Evolutionary conservation across 2,797 vertebrate species (phyloP).

Genomic region (Pyrrhura leucotis): DNA sequence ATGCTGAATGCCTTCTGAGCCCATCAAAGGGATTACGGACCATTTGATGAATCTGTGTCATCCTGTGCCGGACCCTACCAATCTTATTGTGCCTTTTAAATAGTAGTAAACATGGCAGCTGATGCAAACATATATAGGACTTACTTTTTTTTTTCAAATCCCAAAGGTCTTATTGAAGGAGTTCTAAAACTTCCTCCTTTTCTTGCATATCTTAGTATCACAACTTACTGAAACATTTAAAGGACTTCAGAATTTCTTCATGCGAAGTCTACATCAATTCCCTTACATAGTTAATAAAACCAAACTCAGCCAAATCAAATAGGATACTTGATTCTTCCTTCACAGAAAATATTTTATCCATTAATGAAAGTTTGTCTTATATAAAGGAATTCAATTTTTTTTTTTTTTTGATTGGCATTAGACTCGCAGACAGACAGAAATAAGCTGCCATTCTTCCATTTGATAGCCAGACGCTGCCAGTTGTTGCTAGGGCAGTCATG

Average conservation of each 20-base stretch:
- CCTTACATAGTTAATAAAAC: slow-evolving; percentile 18
- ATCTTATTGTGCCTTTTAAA: slow-evolving; percentile 18
- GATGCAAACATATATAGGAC: neutral
- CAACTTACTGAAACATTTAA: neutral
- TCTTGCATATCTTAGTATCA: neutral
- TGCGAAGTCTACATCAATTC: neutral
- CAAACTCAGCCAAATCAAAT: neutral
- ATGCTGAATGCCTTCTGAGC: slow-evolving; percentile 42
- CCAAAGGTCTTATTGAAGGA: neutral
- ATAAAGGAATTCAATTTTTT: slow-evolving; percentile 78
- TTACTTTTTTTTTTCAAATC: neutral
- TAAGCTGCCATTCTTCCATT: slow-evolving; percentile 84
- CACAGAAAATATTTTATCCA: slow-evolving; percentile 64
- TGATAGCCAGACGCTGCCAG: slow-evolving; percentile 87
- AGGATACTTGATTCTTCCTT: slow-evolving; percentile 47
- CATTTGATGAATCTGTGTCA: slow-evolving; percentile 30
- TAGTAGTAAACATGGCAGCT: slow-evolving; percentile 4
- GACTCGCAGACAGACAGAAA: slow-evolving; percentile 83
- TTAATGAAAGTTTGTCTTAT: slow-evolving; percentile 74
- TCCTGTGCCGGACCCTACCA: neutral
- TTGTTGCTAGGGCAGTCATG: slow-evolving; percentile 89
- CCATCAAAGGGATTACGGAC: slow-evolving; percentile 56
- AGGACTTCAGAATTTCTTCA: slow-evolving; percentile 19
- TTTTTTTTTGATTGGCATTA: slow-evolving; percentile 77
- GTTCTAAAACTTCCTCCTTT: neutral